A percentile compares a stretch with the other conserved stretches of the same genome.
phyloP scores from a whole-genome alignment of 2,888 invertebrate species.

The Atrina japonica region DNA sequence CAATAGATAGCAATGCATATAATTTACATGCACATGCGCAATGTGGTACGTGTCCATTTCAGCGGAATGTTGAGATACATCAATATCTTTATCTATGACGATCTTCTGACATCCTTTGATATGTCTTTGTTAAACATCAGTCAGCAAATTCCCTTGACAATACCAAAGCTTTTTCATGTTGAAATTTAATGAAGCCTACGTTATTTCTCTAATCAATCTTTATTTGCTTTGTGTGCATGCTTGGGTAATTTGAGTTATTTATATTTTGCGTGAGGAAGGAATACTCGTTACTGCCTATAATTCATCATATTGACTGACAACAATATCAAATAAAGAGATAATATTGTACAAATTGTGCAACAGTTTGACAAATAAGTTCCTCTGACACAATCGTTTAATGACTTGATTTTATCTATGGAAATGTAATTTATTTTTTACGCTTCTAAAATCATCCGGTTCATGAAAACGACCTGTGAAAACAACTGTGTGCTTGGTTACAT shows the following conservation, averaged over 20 bases:
- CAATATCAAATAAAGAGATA: conserved; percentile 32
- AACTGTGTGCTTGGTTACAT: too few species aligned
- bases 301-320: conserved; percentile 26
- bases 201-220: conserved; percentile 8
- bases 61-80: too few species aligned
- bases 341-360: conserved; percentile 32
- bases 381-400: conserved; percentile 36
- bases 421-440: conserved; percentile 20
- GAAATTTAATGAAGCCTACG: conserved; percentile 27
- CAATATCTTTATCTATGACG: too few species aligned
- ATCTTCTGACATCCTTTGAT: too few species aligned
- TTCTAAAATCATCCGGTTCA: too few species aligned
- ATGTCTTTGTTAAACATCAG: not conserved
- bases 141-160: conserved; percentile 12
- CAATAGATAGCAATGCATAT: too few species aligned
- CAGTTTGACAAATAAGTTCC: conserved; percentile 30
- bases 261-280: conserved; percentile 22
- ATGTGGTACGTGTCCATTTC: too few species aligned
- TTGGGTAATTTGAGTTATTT: conserved; percentile 26
- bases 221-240: conserved; percentile 11
- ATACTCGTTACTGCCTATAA: conserved; percentile 17
- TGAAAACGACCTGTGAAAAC: too few species aligned
- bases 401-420: conserved; percentile 25
- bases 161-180: conserved; percentile 3
- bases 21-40: too few species aligned